phyloP scores from a whole-genome alignment of 2,888 invertebrate genomes.

The Cyrtodaria siliqua region DNA sequence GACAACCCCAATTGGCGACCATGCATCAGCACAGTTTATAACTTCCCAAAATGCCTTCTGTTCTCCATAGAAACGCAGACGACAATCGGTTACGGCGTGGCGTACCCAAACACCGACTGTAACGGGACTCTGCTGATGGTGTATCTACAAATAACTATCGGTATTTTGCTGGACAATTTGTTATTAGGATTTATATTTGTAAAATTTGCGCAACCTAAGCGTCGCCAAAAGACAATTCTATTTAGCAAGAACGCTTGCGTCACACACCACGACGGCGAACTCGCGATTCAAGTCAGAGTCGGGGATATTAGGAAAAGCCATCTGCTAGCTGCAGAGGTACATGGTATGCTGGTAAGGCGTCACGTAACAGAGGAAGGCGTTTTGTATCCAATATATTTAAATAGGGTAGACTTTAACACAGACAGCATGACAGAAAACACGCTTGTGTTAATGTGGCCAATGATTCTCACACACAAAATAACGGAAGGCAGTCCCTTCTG shows the following conservation, averaged over 20 bases:
- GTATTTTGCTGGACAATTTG: conserved; percentile 91
- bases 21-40: conserved; percentile 90
- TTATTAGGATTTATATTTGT: conserved; percentile 94
- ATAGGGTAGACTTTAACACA: conserved; percentile 95
- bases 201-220: conserved; percentile 97
- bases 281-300: conserved; percentile 82
- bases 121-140: conserved; percentile 95
- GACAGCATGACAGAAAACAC: conserved; percentile 94
- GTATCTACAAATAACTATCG: conserved; percentile 96
- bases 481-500: conserved; percentile 95
- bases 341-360: conserved; percentile 74
- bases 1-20: conserved; percentile 81
- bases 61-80: conserved; percentile 99
- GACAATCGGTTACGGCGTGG: conserved; percentile 96
- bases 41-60: conserved; percentile 96
- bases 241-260: conserved; percentile 97
- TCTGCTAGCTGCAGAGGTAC: conserved; percentile 89
- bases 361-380: conserved; percentile 75
- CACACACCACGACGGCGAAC: conserved; percentile 87
- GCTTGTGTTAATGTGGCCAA: conserved; percentile 99
- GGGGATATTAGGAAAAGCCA: conserved; percentile 85
- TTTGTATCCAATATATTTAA: conserved; percentile 90
- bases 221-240: conserved; percentile 94
- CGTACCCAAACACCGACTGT: conserved; percentile 96
- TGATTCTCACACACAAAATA: conserved; percentile 97